These are phyloP conservation scores for Ophiothrix spiculata DNA, from an alignment of 35 echinoderm and acorn worm genomes.

Conservation along the genomic window DNA sequence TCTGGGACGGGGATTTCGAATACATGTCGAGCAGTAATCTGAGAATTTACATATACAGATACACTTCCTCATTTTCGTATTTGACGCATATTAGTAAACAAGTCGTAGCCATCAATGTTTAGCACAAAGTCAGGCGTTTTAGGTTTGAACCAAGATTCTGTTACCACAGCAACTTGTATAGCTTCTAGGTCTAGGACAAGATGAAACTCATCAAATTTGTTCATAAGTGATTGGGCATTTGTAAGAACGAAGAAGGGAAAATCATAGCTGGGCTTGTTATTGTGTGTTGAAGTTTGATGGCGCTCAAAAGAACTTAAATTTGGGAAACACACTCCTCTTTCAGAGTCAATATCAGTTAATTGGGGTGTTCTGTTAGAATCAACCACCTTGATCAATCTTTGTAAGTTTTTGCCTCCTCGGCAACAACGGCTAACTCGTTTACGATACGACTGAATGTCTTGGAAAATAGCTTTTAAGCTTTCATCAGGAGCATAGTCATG, in stretches of 20 bases:
- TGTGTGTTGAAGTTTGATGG: too few species aligned
- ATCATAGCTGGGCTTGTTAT: too few species aligned
- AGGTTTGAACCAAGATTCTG: neutral
- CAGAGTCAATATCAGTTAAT: too few species aligned
- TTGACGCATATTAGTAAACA: neutral
- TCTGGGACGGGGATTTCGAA: neutral
- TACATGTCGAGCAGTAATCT: neutral
- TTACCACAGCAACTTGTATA: neutral
- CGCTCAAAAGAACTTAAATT: too few species aligned
- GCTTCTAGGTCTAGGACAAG: neutral
- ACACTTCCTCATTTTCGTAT: neutral
- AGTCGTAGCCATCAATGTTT: neutral
- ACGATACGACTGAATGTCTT: too few species aligned
- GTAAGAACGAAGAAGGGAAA: neutral
- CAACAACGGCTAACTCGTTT: too few species aligned
- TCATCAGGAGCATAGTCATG: neutral
- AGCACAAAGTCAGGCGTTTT: neutral
- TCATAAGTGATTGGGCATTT: neutral
- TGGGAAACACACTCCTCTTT: too few species aligned
- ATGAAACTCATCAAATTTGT: neutral
- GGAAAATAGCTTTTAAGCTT: neutral
- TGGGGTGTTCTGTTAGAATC: too few species aligned
- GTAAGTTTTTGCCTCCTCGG: too few species aligned
- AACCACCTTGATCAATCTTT: too few species aligned
- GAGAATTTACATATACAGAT: neutral